Conservation (phyloP, 2,113 vertebrate genomes). For the Platycercus adscitus region DNA sequence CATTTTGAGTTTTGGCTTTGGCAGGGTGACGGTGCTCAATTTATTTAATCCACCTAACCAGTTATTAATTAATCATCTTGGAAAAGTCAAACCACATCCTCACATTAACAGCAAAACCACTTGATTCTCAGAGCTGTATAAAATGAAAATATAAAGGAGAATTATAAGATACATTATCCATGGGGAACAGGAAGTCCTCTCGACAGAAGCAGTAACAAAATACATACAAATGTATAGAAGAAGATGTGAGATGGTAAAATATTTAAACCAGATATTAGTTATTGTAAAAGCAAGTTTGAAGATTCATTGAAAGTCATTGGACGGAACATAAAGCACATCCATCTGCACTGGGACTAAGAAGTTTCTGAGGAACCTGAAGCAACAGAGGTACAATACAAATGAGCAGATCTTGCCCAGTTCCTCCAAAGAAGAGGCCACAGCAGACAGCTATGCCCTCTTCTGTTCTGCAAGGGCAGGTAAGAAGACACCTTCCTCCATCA, state of each 20-base stretch:
- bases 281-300: background rate
- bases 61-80: background rate
- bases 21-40: background rate
- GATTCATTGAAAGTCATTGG: background rate
- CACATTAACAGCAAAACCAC: background rate
- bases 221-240: background rate
- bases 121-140: background rate
- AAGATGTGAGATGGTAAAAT: background rate
- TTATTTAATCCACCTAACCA: background rate
- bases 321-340: background rate
- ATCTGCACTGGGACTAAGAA: background rate
- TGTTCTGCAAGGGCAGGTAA: background rate
- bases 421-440: background rate
- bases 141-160: background rate
- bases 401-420: background rate
- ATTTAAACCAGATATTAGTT: background rate
- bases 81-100: background rate
- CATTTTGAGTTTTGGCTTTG: background rate
- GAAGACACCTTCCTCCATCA: background rate
- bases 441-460: background rate
- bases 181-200: background rate
- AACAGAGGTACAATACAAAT: rapidly evolving
- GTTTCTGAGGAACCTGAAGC: background rate
- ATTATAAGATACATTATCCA: background rate
- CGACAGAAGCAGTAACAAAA: background rate